These are phyloP conservation scores for Lithophane semibrunnea DNA, from an alignment of 2,888 invertebrate species.

Conservation along the genomic window DNA sequence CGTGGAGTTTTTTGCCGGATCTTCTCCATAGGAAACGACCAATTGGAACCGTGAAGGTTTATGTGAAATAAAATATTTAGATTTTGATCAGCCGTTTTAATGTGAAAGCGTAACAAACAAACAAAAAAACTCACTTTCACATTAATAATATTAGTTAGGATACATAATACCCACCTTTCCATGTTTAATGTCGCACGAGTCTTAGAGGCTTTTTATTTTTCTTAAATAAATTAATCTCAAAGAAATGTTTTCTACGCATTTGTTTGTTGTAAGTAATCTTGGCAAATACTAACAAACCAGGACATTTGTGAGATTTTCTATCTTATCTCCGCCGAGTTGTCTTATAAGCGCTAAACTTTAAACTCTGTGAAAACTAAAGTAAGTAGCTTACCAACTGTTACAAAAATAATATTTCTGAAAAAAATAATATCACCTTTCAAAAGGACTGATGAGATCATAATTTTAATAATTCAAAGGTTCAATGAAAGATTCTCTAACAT, in stretches of 20 bases:
- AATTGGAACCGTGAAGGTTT: no score
- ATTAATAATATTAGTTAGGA: no score
- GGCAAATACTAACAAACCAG: constrained; percentile 38
- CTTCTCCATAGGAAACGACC: no score
- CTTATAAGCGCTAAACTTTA: constrained; percentile 25
- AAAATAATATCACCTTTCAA: not conserved
- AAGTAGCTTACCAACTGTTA: not conserved
- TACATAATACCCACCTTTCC: not conserved
- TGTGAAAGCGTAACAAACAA: no score
- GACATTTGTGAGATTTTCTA: constrained; percentile 32
- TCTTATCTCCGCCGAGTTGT: constrained; percentile 35
- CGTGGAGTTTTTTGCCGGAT: no score
- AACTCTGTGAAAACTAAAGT: constrained; percentile 18
- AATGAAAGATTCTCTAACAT: constrained; percentile 25
- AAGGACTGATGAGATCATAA: not conserved
- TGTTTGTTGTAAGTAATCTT: constrained; percentile 47
- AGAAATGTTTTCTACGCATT: constrained; percentile 39
- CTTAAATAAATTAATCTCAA: constrained; percentile 36
- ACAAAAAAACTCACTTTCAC: no score
- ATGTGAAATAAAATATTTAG: no score
- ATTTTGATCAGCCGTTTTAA: no score
- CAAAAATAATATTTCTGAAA: not conserved
- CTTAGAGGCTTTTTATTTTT: constrained; percentile 23
- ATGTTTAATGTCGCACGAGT: not conserved
- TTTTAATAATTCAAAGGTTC: constrained; percentile 23